These are phyloP conservation scores for Sipha flava DNA, from an alignment of 1,140 invertebrate genomes.

Conservation along the genomic window DNA sequence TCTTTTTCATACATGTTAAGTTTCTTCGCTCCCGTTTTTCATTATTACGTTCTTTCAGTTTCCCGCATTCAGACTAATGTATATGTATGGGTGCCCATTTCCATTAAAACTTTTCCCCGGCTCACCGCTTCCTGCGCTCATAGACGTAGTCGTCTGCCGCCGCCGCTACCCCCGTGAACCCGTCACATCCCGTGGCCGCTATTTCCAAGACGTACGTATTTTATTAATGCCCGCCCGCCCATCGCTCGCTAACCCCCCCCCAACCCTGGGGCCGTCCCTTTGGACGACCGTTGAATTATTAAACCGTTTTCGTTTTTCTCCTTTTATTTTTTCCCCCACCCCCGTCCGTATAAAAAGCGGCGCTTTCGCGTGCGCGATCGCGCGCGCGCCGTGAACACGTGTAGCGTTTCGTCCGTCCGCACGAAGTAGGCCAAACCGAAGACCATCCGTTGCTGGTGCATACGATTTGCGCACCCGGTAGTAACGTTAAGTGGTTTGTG, in stretches of 20 bases:
- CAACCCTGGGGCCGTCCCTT: neutral
- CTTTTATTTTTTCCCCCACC: neutral
- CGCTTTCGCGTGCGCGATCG: neutral
- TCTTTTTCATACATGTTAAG: slow-evolving; percentile 31
- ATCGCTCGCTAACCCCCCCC: neutral
- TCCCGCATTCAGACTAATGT: slow-evolving; percentile 30
- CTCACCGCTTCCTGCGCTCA: neutral
- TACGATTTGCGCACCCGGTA: neutral
- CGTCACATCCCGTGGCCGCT: slow-evolving; percentile 20
- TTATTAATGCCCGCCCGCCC: slow-evolving; percentile 1
- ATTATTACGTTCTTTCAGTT: slow-evolving; percentile 32
- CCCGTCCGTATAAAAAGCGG: neutral
- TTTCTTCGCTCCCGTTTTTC: slow-evolving; percentile 28
- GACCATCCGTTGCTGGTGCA: too few relatives aligned
- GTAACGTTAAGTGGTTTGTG: neutral
- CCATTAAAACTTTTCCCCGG: slow-evolving; percentile 31
- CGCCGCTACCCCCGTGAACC: neutral
- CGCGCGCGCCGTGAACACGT: too few relatives aligned
- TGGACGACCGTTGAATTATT: slow-evolving; percentile 25
- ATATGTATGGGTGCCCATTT: slow-evolving; percentile 33
- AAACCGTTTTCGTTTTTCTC: slow-evolving; percentile 14
- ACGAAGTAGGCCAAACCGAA: too few relatives aligned
- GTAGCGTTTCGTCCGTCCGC: too few relatives aligned
- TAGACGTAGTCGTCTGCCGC: neutral
- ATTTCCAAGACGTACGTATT: slow-evolving; percentile 25